Evolutionary conservation across 2,888 invertebrate genomes (phyloP).

Genomic region (Brassicogethes aeneus): DNA sequence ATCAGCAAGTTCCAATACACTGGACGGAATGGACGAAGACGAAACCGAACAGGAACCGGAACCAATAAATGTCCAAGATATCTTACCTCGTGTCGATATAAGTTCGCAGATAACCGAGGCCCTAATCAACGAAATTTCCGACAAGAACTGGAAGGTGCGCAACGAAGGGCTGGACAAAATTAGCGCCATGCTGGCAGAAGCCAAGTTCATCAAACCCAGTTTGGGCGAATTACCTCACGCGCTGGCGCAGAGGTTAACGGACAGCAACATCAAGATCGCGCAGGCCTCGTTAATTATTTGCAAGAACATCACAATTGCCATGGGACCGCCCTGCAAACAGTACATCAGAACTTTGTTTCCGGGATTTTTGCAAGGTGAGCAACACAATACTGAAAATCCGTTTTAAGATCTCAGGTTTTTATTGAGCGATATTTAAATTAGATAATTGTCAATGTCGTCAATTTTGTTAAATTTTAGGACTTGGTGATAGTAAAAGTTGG

Average conservation of each 20-base stretch:
- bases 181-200: conserved; percentile 59
- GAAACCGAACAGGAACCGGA: conserved; percentile 39
- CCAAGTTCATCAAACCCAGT: conserved; percentile 71
- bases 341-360: conserved; percentile 78
- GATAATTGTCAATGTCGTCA: too few species aligned
- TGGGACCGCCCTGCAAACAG: conserved; percentile 73
- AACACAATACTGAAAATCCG: too few species aligned
- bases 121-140: conserved; percentile 69
- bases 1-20: conserved; percentile 48
- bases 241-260: conserved; percentile 66
- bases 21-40: conserved; percentile 41
- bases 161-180: conserved; percentile 69
- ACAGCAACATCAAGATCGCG: conserved; percentile 89
- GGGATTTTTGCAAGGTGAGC: conserved; percentile 80
- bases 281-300: conserved; percentile 77
- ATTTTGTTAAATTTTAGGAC: too few species aligned
- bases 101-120: conserved; percentile 73
- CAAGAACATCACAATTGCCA: conserved; percentile 68
- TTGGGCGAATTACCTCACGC: conserved; percentile 80
- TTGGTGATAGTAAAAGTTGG: conserved; percentile 67
- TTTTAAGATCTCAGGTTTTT: too few species aligned
- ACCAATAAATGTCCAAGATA: conserved; percentile 54
- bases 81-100: conserved; percentile 71
- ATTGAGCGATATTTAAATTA: too few species aligned
- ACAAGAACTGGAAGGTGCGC: conserved; percentile 84